phyloP scores from a whole-genome alignment of 2,797 vertebrate species.

The Lepilemur ruficaudatus region DNA sequence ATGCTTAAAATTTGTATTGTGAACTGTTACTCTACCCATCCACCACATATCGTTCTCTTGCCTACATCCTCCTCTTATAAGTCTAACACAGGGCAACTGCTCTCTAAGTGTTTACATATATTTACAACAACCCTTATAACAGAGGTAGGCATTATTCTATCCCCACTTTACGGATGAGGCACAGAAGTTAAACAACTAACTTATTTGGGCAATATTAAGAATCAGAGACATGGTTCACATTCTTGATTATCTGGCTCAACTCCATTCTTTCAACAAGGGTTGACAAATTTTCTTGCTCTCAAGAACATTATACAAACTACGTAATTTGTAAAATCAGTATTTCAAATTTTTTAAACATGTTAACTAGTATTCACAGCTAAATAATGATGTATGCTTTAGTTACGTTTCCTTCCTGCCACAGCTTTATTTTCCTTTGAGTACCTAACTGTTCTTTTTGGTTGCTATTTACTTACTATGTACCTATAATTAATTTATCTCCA shows the following conservation, averaged over 20 bases:
- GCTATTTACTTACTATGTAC: not conserved
- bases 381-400: not conserved
- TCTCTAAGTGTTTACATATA: not conserved
- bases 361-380: slow-evolving; percentile 7
- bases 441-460: not conserved
- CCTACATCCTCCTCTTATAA: not conserved
- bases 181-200: not conserved
- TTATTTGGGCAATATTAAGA: not conserved
- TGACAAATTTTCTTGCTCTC: not conserved
- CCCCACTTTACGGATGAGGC: not conserved
- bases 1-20: not conserved
- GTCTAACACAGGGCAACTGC: not conserved
- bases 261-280: not conserved
- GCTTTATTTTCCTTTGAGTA: not conserved
- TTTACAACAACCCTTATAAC: not conserved
- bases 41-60: not conserved
- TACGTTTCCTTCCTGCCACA: not conserved
- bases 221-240: not conserved
- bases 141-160: not conserved
- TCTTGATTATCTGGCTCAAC: not conserved
- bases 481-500: not conserved
- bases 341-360: not conserved
- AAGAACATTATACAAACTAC: not conserved
- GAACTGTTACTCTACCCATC: not conserved
- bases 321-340: not conserved